phyloP scores from a whole-genome alignment of 1,140 invertebrate species.

The Sycophila sp. region DNA sequence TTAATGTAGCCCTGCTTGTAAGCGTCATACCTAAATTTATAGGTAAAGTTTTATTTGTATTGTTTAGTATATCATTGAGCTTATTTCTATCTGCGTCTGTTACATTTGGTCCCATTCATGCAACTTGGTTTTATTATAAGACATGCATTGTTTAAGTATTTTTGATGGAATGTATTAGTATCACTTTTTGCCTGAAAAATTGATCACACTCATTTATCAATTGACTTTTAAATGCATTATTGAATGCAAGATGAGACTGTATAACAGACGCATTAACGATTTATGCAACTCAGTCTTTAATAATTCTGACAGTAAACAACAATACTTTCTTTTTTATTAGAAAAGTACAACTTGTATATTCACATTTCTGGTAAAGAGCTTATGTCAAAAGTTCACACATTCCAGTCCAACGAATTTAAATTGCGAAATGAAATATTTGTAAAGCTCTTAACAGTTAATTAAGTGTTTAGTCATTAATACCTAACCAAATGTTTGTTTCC shows the following conservation, averaged over 20 bases:
- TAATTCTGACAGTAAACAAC: constrained; percentile 16
- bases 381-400: neutral
- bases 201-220: constrained; percentile 13
- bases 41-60: neutral
- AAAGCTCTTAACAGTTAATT: neutral
- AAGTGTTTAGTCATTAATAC: neutral
- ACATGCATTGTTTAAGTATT: neutral
- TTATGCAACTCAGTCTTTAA: constrained; percentile 29
- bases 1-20: neutral
- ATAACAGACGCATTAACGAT: constrained; percentile 21
- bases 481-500: neutral
- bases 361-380: neutral
- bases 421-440: neutral
- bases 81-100: constrained; percentile 20
- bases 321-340: constrained; percentile 8
- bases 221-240: neutral
- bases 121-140: neutral
- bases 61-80: neutral
- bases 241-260: constrained; percentile 8
- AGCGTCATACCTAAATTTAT: neutral
- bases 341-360: neutral
- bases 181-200: neutral
- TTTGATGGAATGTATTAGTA: constrained; percentile 9
- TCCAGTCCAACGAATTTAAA: neutral
- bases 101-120: constrained; percentile 3